Evolutionary conservation across 1,140 invertebrate genomes (phyloP).

Genomic region (Diuraphis noxia): DNA sequence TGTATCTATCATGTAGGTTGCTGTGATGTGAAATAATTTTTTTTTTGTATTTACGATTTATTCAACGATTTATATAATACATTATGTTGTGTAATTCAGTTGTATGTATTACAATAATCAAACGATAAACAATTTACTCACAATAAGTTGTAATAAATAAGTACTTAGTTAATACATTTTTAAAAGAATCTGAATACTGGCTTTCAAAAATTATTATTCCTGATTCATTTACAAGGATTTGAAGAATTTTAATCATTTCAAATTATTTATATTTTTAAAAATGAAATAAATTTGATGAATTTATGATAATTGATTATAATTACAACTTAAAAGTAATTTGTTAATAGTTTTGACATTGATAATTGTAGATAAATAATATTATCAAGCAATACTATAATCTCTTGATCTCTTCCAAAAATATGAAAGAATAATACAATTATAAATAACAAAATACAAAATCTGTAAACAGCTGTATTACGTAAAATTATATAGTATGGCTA

Average conservation of each 20-base stretch:
- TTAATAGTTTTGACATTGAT: not conserved
- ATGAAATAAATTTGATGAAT: not conserved
- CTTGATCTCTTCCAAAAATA: not conserved
- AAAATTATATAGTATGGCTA: not conserved
- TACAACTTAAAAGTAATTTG: not conserved
- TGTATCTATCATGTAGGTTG: not conserved
- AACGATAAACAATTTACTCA: not conserved
- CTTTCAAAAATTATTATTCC: not conserved
- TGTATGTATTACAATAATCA: not conserved
- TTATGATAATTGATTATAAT: not conserved
- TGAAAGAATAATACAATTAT: not conserved
- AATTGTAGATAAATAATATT: not conserved
- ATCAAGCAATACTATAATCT: not conserved
- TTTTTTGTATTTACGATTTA: not conserved
- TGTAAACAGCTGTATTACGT: not conserved
- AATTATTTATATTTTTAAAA: not conserved
- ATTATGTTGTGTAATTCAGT: not conserved
- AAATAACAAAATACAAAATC: not conserved
- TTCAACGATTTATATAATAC: not conserved
- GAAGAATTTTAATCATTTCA: not conserved
- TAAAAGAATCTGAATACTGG: not conserved
- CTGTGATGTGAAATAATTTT: not conserved
- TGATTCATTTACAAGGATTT: not conserved
- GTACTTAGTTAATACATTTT: not conserved
- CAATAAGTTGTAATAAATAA: not conserved